Percentiles rank a stretch among this genome's conserved stretches.
phyloP scores from a whole-genome alignment of 2,797 vertebrate genomes.

The Triplophysa yarkandensis region DNA sequence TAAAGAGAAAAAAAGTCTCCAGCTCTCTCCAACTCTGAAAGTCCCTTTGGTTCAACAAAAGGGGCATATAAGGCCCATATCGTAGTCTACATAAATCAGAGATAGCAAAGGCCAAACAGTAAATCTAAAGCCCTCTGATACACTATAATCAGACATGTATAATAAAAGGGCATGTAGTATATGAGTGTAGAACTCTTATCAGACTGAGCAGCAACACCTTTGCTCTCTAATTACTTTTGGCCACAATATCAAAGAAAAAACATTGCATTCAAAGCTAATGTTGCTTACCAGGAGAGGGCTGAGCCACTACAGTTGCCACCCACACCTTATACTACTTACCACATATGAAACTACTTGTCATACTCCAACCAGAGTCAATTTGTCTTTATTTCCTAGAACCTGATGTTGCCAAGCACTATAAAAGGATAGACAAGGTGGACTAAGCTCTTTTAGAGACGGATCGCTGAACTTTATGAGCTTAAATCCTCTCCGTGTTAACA shows the following conservation, averaged over 20 bases:
- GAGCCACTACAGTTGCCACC: slow-evolving; percentile 48
- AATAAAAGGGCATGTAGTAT: not conserved
- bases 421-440: not conserved
- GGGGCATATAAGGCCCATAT: too few relatives aligned
- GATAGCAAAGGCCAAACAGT: too few relatives aligned
- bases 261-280: not conserved
- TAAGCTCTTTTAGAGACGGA: slow-evolving; percentile 14
- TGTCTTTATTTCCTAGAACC: slow-evolving; percentile 47
- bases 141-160: not conserved
- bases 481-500: slow-evolving; percentile 32
- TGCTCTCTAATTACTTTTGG: slow-evolving; percentile 32
- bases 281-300: slow-evolving; percentile 31
- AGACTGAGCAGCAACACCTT: not conserved
- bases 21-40: too few relatives aligned
- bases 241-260: not conserved
- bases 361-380: slow-evolving; percentile 40
- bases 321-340: slow-evolving; percentile 44
- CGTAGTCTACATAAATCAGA: too few relatives aligned
- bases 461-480: slow-evolving; percentile 16
- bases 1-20: too few relatives aligned
- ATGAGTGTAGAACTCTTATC: not conserved
- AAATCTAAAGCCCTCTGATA: too few relatives aligned
- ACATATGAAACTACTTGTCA: slow-evolving; percentile 47
- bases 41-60: too few relatives aligned
- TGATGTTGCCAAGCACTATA: slow-evolving; percentile 29